These are phyloP conservation scores for Pangasius krempfi DNA, from an alignment of 2,797 vertebrate species.

Conservation along the genomic window DNA sequence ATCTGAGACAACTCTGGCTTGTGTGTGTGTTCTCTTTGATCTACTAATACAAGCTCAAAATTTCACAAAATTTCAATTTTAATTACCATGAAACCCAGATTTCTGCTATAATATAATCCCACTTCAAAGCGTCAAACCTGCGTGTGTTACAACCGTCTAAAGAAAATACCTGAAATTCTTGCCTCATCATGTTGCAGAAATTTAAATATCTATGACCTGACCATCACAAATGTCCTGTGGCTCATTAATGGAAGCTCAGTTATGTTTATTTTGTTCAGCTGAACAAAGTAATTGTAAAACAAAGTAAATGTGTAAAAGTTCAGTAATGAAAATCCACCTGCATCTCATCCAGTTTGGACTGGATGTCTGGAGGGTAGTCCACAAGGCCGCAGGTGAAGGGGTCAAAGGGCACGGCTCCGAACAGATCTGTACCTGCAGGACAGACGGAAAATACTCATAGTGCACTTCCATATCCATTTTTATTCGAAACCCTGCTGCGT, in stretches of 20 bases:
- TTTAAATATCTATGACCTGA: neutral
- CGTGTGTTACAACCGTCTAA: neutral
- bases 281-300: too few relatives aligned
- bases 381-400: constrained; percentile 83
- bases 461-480: too few relatives aligned
- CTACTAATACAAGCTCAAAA: constrained; percentile 26
- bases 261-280: neutral
- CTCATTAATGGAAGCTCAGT: neutral
- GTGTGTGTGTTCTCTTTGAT: constrained; percentile 29
- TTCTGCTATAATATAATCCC: constrained; percentile 6
- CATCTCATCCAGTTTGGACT: constrained; percentile 89
- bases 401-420: constrained; percentile 88
- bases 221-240: too few relatives aligned
- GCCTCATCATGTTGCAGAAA: neutral
- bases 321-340: constrained; percentile 74
- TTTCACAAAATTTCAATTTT: constrained; percentile 12
- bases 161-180: neutral
- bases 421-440: constrained; percentile 82
- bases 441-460: neutral
- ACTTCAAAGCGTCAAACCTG: neutral
- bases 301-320: too few relatives aligned
- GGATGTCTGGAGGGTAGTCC: constrained; percentile 85
- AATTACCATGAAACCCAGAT: constrained; percentile 17
- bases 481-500: neutral
- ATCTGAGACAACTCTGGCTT: neutral